These are phyloP conservation scores for Folsomia candida DNA, from an alignment of 2,888 invertebrate species.

Conservation along the genomic window DNA sequence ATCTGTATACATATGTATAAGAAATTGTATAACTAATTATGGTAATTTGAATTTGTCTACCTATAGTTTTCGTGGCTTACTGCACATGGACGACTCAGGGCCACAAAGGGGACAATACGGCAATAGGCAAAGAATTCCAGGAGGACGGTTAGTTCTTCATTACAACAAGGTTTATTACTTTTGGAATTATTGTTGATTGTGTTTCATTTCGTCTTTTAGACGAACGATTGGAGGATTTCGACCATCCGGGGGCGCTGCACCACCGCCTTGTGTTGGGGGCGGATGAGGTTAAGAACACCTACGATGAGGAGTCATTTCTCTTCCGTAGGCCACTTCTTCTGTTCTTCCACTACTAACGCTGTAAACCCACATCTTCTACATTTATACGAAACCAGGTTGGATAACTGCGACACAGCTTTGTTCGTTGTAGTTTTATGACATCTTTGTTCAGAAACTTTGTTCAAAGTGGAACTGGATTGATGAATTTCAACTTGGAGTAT, in stretches of 20 bases:
- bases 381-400: background rate
- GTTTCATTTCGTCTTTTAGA: constrained; percentile 1
- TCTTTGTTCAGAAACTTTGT: constrained; percentile 32
- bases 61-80: constrained; percentile 29
- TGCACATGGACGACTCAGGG: constrained; percentile 31
- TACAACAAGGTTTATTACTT: constrained; percentile 4
- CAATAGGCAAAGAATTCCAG: constrained; percentile 31
- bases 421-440: constrained; percentile 27
- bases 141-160: constrained; percentile 16
- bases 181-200: background rate
- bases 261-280: constrained; percentile 33
- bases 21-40: background rate
- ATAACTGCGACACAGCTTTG: constrained; percentile 8
- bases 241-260: constrained; percentile 27
- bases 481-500: too few relatives aligned
- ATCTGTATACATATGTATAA: too few relatives aligned
- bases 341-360: background rate
- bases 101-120: constrained; percentile 13
- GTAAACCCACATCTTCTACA: too few relatives aligned
- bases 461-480: constrained; percentile 24
- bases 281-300: constrained; percentile 40
- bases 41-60: background rate
- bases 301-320: constrained; percentile 19
- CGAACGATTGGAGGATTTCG: constrained; percentile 35
- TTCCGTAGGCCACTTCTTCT: constrained; percentile 4